Evolutionary conservation across 2,797 vertebrate species (phyloP), one percentile per base, ranked within the genome.

Genomic region (Microctenopoma stevenorrisi): DNA sequence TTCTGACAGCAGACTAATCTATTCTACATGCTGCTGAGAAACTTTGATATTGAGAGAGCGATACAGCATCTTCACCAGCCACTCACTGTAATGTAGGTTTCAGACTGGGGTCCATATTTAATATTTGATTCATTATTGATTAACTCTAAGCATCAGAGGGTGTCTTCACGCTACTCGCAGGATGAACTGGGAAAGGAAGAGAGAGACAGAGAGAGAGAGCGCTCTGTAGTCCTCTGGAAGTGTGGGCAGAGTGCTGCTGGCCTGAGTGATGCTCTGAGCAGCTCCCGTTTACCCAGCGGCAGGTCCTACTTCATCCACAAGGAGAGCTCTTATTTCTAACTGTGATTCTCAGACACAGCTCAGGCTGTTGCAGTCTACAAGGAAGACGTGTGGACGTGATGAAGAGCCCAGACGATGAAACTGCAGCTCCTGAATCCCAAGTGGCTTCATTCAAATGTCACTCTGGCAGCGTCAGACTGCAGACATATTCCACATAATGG

Each of bases 361-460:
- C 50, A 57, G 72, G 70, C 30, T 30, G 56, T 56, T 73, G 49
- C 30, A 12, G 40, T 74, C 48, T 16, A 28, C 43, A 59, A 57
- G n/a, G 57, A 55, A 40, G 48, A 26, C 49, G 61, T 68, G 30
- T 70, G 64, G 69, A 68, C 46, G 22, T 47, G 80, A 79, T 67
- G 74, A 79, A 77, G 64, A 69, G 68, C 77, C 53, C 72, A 74
- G 83, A 66, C 35, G 50, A 69, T 81, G 68, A 73, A 72, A 82
- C 68, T 77, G 80, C 70, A 64, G 57, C 47, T 72, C 25, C 51
- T 28, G 42, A 60, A 59, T 85, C 83, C 76, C 74, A 47, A 78
- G 76, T 15, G 50, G 74, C 33, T 6, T 75, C 73, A 43, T 63
- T 87, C 61, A 85, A 82, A 86, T 81, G 78, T 81, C 81, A 76